Evolutionary conservation across 2,113 vertebrate species (phyloP), one percentile per base, ranked within the genome.

Genomic region (Sorex fumeus): DNA sequence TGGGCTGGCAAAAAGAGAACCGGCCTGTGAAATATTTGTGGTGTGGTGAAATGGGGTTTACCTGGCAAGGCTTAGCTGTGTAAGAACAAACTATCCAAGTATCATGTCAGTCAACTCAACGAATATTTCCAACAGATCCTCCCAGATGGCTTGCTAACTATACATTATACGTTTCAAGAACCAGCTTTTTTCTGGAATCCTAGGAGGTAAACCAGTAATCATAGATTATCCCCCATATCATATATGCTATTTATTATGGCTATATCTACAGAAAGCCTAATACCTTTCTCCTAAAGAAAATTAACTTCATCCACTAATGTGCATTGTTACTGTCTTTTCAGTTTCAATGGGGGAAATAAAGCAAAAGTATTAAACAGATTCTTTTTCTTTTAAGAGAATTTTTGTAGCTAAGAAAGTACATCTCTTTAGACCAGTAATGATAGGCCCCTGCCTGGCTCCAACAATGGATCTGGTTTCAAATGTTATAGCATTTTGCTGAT

Each of bases 311-410:
- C 43, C 1, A 86, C 84, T 88, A 43, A 30, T 83, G 64, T 69
- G 67, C 50, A 66, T 32, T 74, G 57, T 70, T 71, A 71, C 60
- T 76, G 66, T 67, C 25, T 69, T 74, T 87, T 67, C n/a, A 53
- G 50, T 89, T 76, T 93, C 72, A 80, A 32, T 50, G 64, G 23
- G 53, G 57, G 21, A 62, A 89, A 76, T 69, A 62, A 90, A 87
- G 25, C 9, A 81, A 79, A 93, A 75, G 50, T 86, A 4, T 60
- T 86, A 87, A 76, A 76, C 4, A 10, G 78, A 80, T 80, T 50
- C 47, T 88, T 93, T 78, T 81, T 88, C 15, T 87, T 93, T 79
- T 45, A 62, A 87, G 69, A 93, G 60, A 90, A 88, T 92, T 92
- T 85, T 70, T 71, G 32, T 32, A 91, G 50, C 87, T 53, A 64